Evolutionary conservation across 2,888 invertebrate species (phyloP).

Genomic region (Lasioglossum zephyrum): DNA sequence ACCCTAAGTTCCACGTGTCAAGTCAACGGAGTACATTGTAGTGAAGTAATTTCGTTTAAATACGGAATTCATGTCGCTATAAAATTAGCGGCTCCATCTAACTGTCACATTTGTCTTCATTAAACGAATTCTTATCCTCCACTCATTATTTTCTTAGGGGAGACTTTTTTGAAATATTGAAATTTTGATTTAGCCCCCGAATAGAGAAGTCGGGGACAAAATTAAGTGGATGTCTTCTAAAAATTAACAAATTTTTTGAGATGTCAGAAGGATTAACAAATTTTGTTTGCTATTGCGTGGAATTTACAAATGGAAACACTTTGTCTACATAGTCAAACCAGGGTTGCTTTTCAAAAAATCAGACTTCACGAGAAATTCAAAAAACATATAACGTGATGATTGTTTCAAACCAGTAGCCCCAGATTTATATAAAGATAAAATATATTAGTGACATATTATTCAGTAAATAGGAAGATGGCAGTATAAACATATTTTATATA

Average conservation of each 20-base stretch:
- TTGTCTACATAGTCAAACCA: no score
- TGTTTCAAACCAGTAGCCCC: no score
- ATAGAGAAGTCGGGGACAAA: not conserved
- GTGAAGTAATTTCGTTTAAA: not conserved
- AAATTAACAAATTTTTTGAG: not conserved
- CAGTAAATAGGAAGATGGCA: no score
- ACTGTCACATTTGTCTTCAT: not conserved
- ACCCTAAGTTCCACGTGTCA: slow-evolving; percentile 1
- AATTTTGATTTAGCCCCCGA: not conserved
- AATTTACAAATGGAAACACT: no score
- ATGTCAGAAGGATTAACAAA: no score
- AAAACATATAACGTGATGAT: no score
- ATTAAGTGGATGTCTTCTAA: not conserved
- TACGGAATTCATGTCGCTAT: not conserved
- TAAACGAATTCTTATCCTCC: not conserved
- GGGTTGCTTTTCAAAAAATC: no score
- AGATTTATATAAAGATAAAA: no score
- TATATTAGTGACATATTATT: no score
- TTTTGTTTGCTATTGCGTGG: no score
- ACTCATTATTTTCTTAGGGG: not conserved
- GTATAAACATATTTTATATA: no score
- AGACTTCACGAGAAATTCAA: no score
- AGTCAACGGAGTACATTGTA: not conserved
- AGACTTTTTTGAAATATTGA: not conserved
- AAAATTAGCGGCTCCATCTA: not conserved